These are phyloP conservation scores for Acrocephalus kingi DNA, from an alignment of 2,113 vertebrate species.

Conservation along the genomic window DNA sequence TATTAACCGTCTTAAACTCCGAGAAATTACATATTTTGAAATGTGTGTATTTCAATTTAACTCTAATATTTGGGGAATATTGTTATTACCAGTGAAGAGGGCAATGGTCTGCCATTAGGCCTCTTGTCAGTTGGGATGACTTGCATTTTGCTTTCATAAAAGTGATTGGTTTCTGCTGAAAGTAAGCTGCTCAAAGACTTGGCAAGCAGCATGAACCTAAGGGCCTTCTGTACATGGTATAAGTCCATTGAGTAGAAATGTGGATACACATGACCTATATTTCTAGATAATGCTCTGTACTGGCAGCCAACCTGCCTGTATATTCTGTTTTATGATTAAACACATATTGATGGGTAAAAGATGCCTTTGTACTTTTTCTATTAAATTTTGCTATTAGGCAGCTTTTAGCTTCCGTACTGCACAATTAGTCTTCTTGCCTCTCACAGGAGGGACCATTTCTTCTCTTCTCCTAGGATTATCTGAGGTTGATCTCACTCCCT, in stretches of 20 bases:
- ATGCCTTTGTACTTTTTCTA: neutral
- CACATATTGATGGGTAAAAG: neutral
- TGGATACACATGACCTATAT: neutral
- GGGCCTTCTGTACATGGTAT: neutral
- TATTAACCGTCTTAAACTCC: neutral
- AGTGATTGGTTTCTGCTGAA: neutral
- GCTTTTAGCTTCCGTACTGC: neutral
- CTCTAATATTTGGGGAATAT: neutral
- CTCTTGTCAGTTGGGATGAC: neutral
- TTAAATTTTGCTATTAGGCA: slow-evolving; percentile 21
- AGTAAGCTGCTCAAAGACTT: neutral
- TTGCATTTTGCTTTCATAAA: neutral
- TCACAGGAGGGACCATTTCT: neutral
- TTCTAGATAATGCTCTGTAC: neutral
- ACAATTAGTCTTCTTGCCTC: slow-evolving; percentile 2
- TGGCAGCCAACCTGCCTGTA: neutral
- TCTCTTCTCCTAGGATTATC: neutral
- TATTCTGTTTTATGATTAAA: slow-evolving; percentile 12
- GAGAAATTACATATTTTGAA: neutral
- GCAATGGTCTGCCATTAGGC: neutral
- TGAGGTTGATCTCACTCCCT: neutral
- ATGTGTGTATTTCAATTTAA: neutral
- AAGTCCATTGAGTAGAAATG: neutral
- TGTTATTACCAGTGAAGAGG: neutral
- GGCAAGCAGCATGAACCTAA: neutral